These are phyloP conservation scores for Micromussa lordhowensis DNA, from an alignment of 92 coral and sea anemone genomes.

Conservation along the genomic window DNA sequence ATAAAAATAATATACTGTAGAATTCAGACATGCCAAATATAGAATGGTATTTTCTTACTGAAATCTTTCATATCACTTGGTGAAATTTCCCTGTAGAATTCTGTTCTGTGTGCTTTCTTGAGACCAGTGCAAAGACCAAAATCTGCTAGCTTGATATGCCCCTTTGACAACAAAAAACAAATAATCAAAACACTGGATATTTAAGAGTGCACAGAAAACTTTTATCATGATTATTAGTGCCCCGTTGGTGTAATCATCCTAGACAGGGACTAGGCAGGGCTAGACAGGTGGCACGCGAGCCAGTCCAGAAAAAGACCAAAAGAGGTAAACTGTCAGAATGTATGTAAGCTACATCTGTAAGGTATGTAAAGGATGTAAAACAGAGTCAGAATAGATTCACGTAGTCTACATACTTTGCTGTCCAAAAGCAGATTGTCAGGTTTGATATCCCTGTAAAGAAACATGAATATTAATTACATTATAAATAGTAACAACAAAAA, in stretches of 20 bases:
- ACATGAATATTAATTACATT: neutral
- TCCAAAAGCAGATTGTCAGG: conserved; percentile 97
- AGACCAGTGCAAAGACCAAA: conserved; percentile 98
- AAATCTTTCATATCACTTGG: conserved; percentile 94
- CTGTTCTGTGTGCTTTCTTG: conserved; percentile 98
- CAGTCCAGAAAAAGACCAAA: too few relatives aligned
- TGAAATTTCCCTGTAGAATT: conserved; percentile 91
- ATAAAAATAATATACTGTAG: too few relatives aligned
- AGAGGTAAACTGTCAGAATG: too few relatives aligned
- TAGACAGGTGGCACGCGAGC: too few relatives aligned
- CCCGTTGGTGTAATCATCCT: too few relatives aligned
- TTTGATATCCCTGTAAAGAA: conserved; percentile 85
- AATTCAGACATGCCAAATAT: neutral
- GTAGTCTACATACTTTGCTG: conserved; percentile 77
- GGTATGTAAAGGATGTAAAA: too few relatives aligned
- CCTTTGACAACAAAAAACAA: conserved; percentile 48
- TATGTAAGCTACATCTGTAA: too few relatives aligned
- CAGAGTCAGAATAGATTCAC: neutral
- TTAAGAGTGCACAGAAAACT: too few relatives aligned
- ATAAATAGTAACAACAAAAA: too few relatives aligned
- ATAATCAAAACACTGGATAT: neutral
- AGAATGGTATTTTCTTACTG: conserved; percentile 66
- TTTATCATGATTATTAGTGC: too few relatives aligned
- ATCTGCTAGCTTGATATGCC: conserved; percentile 97
- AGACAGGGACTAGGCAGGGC: too few relatives aligned